Base-by-base conservation (phyloP, 2,113 vertebrate species). In the Actenoides hombroni region DNA sequence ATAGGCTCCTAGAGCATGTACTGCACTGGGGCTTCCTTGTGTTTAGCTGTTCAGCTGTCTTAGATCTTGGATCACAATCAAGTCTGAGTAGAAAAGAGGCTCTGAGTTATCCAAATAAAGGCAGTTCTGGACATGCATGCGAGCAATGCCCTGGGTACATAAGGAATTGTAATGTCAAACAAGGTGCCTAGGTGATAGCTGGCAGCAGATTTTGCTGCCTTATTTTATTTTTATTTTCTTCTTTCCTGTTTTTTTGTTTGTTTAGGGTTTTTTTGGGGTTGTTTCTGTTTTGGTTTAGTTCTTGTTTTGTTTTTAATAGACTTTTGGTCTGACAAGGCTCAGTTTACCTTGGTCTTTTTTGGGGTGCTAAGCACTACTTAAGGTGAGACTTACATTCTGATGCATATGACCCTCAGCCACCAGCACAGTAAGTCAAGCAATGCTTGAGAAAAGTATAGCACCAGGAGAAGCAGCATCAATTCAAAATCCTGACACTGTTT, bases 51-150 rank as follows among this genome's bases (percentile, higher is more conserved):
- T 93, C 78, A 69, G 39, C 44, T 93, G 70, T 64, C 70, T 76
- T 57, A 21, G 25, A 15, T 76, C 54, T 86, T 83, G 84, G 88
- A 93, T 31, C 48, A 80, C 85, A 92, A 31, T 53, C 88, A 93
- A 88, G 29, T 21, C 65, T 53, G 70, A 24, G 37, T 56, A 90
- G 61, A 92, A 95, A 91, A 88, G 39, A 90, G 57, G 35, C 56
- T 69, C 57, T 13, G 42, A 87, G 71, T 33, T 87, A 64, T n/a
- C 25, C 81, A 60, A 70, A 65, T 53, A 56, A 90, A 96, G 60
- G 61, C 87, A 95, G 44, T 6, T 94, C 78, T 88, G 57, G 67
- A 51, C 88, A 85, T 4, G 63, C 35, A 82, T 25, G 15, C 16
- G 16, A 79, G 28, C 16, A 83, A 56, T 67, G 60, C 8, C 21